phyloP scores from a whole-genome alignment of 2,888 invertebrate genomes.

The Lochmaea crataegi region DNA sequence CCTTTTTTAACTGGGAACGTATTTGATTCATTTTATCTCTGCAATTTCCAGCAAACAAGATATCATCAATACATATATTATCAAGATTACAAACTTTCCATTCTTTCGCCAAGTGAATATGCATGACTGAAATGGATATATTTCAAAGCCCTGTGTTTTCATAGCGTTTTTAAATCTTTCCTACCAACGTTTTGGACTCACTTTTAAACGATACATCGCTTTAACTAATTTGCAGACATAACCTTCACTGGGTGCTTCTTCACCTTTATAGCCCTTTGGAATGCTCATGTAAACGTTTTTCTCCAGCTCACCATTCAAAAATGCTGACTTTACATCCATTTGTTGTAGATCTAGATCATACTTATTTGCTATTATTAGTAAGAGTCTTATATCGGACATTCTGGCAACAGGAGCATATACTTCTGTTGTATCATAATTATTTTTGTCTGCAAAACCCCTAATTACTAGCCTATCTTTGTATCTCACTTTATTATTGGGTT shows the following conservation, averaged over 20 bases:
- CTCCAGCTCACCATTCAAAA: background rate
- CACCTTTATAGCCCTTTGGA: constrained; percentile 4
- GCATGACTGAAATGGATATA: background rate
- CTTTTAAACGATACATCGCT: background rate
- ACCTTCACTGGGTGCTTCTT: background rate
- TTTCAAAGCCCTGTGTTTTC: background rate
- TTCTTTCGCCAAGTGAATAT: constrained; percentile 3
- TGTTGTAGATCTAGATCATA: background rate
- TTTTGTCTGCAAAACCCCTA: background rate
- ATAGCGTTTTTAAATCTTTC: background rate
- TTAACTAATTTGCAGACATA: background rate
- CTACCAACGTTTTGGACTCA: background rate
- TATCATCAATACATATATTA: background rate
- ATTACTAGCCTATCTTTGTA: no score
- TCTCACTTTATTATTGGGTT: no score
- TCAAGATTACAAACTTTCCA: background rate
- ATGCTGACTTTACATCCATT: background rate
- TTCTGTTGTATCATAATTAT: constrained; percentile 6
- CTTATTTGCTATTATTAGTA: background rate
- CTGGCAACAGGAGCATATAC: constrained; percentile 6
- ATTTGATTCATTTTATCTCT: constrained; percentile 4
- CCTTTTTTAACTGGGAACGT: background rate
- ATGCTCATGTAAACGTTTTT: background rate
- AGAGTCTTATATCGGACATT: constrained; percentile 1
- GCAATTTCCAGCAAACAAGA: background rate